Conservation (phyloP, 2,888 invertebrate species). For the Neelides folsomi region DNA sequence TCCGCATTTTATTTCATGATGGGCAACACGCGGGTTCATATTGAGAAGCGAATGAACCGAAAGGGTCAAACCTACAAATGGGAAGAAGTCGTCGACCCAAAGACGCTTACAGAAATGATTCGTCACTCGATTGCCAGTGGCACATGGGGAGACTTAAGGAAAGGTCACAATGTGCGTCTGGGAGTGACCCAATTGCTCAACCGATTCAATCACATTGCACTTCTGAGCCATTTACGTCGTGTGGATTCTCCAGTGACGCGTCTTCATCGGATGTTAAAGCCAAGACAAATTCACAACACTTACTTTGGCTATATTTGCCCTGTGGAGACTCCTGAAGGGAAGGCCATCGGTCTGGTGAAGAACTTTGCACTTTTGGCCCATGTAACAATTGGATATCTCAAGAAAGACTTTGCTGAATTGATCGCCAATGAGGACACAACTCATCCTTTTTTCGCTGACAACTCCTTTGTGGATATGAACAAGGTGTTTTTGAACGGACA, state of each 20-base stretch:
- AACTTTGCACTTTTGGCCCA: conserved; percentile 10
- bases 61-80: too few species aligned
- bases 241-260: conserved; percentile 48
- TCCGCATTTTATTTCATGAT: conserved; percentile 36
- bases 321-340: conserved; percentile 14
- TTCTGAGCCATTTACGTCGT: conserved; percentile 47
- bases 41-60: conserved; percentile 46
- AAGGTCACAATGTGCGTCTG: conserved; percentile 47
- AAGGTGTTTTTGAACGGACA: conserved; percentile 51
- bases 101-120: conserved; percentile 47
- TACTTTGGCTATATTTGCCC: conserved; percentile 41
- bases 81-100: conserved; percentile 44
- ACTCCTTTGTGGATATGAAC: conserved; percentile 39
- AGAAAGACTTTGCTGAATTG: conserved; percentile 2
- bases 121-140: conserved; percentile 49
- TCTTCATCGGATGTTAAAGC: conserved; percentile 48
- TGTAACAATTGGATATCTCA: conserved; percentile 5
- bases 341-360: conserved; percentile 10
- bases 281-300: conserved; percentile 50
- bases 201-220: conserved; percentile 47
- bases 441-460: not conserved
- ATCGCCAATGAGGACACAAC: not conserved
- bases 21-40: conserved; percentile 45
- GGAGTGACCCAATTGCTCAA: conserved; percentile 51
- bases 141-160: conserved; percentile 53